Evolutionary conservation across 2,797 vertebrate species (phyloP).

Genomic region (Manis javanica): DNA sequence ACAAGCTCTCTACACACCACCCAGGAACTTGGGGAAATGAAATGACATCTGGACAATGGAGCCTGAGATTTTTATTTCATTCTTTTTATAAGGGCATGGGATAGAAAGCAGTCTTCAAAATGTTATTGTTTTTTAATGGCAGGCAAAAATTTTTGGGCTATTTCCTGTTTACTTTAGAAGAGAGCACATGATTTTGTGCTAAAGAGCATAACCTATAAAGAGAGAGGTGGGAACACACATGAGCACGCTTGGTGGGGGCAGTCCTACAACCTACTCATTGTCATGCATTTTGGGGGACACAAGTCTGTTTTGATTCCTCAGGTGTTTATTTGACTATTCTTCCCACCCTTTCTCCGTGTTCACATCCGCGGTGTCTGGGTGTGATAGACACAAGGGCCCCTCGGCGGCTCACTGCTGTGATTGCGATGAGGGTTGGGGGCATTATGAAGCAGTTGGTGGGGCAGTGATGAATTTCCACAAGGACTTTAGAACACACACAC

Average conservation of each 20-base stretch:
- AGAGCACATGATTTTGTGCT: background rate
- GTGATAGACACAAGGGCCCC: background rate
- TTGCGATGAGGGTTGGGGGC: background rate
- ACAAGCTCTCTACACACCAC: accelerated
- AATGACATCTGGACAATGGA: background rate
- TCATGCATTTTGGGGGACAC: accelerated
- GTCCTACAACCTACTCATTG: accelerated
- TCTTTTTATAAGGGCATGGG: background rate
- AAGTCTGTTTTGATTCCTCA: background rate
- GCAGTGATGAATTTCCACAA: background rate
- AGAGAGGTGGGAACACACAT: background rate
- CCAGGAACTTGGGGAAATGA: background rate
- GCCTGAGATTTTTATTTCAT: background rate
- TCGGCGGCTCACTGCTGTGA: accelerated
- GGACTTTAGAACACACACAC: background rate
- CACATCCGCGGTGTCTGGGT: accelerated
- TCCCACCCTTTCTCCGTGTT: background rate
- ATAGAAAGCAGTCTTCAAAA: background rate
- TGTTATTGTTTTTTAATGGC: background rate
- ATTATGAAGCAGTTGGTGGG: background rate
- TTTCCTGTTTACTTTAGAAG: background rate
- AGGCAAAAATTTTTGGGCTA: background rate
- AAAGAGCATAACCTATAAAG: too few species aligned
- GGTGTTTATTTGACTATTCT: background rate
- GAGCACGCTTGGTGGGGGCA: accelerated